A percentile compares a stretch with the other conserved stretches of the same genome.
Conservation (phyloP, 2,888 invertebrate species). For the Rhamphomyia laevipes region DNA sequence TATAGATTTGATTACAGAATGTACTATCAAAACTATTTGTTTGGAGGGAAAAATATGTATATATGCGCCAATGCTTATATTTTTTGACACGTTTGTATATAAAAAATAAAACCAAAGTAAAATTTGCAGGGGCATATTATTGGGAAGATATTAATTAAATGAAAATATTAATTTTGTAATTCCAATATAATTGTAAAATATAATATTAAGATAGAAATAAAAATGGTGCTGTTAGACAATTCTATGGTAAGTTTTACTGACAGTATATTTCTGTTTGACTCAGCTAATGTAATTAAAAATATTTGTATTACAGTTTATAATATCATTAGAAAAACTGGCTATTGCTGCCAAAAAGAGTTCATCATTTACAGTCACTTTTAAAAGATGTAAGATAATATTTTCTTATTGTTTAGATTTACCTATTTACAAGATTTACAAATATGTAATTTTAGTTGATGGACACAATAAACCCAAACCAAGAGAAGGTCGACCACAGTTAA, state of each 20-base stretch:
- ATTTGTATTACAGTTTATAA: slow-evolving; percentile 26
- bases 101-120: too few species aligned
- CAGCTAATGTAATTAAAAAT: too few species aligned
- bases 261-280: background rate
- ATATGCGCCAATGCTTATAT: too few species aligned
- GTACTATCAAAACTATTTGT: too few species aligned
- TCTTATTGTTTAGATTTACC: background rate
- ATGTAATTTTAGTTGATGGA: slow-evolving; percentile 58
- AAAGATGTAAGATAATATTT: slow-evolving; percentile 67
- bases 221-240: slow-evolving; percentile 37
- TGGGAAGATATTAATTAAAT: too few species aligned
- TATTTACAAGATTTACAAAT: background rate
- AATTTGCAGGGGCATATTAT: too few species aligned
- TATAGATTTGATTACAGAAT: too few species aligned
- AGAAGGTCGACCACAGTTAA: slow-evolving; percentile 49
- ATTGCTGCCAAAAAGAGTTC: slow-evolving; percentile 69
- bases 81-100: too few species aligned
- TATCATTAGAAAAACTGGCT: slow-evolving; percentile 47
- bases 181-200: too few species aligned
- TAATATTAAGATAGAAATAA: background rate
- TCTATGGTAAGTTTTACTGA: slow-evolving; percentile 28
- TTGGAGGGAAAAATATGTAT: too few species aligned
- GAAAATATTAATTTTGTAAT: too few species aligned
- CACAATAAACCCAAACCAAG: slow-evolving; percentile 62
- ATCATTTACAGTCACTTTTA: slow-evolving; percentile 80